Base-by-base conservation (phyloP, 1,140 invertebrate genomes). In the Trichomalopsis sarcophagae region DNA sequence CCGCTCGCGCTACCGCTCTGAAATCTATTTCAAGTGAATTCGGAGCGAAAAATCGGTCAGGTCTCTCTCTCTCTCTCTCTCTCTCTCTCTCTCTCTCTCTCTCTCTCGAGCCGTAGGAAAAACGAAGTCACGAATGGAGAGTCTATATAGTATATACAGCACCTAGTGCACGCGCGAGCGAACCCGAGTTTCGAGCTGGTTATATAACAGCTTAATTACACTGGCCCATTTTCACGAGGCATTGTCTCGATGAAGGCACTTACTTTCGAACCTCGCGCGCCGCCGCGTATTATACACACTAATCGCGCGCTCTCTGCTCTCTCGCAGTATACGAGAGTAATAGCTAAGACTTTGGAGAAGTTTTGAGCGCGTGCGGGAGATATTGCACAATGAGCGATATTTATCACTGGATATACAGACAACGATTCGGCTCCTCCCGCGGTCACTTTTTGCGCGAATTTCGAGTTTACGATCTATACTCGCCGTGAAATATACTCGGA, bases 151-250 rank as follows among this genome's bases (percentile, higher is more conserved):
- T 27, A n/a, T 80, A 17, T 69, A 69, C 10, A 27, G 27, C 27
- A 66, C 23, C 55, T 62, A 40, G 23, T 13, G n/a, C 27, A 21
- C 62, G 36, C 21, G 27, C n/a, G 30, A 40, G 40, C 13, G 40
- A 69, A 68, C 23, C 27, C 17, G 50, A 82, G 86, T 88, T 89
- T 89, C 89, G 87, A 88, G 87, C 86, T n/a, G 84, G 88, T 92
- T 92, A 92, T 91, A 92, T 91, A 92, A 92, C 89, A 86, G 82
- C 88, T 92, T 92, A 92, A 92, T 92, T 92, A 91, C 90, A 90
- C 88, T 91, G 91, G 86, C 91, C 91, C 88, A 91, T 91, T 91
- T 92, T 91, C 89, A 88, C 86, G 87, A 89, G 86, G 89, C 88
- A 92, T 92, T 92, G 91, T 92, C 90, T 92, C 88, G 90, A 88